Evolutionary conservation across 2,888 invertebrate species (phyloP), one percentile per base, ranked within the genome.

Genomic region (Megalurothrips usitatus): DNA sequence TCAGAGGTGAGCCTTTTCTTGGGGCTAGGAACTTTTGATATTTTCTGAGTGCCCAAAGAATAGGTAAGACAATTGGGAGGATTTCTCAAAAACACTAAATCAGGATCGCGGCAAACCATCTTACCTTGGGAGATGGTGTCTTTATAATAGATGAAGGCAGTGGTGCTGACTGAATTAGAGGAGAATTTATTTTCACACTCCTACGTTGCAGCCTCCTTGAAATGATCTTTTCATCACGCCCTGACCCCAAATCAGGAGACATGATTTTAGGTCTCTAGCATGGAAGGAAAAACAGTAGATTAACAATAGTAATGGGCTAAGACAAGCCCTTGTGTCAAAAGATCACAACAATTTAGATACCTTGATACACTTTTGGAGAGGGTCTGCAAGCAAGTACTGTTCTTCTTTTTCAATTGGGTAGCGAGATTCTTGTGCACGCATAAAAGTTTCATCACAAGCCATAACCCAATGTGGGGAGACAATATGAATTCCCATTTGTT

Each of bases 401-500:
- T 23, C 23, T 12, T 23, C 12, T 75, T 75, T 75, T 12, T 75
- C 68, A 26, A 75, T 26, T 10, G 68, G 68, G 9, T 75, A 75
- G 23, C 68, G 23, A 12, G 68, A n/a, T 75, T 75, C 68, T 26
- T 75, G 23, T 23, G 23, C 26, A 23, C 10, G n/a, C 4, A 10
- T 75, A 75, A 75, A 75, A 75, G 26, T 75, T 75, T 75, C 68
- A 75, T 75, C 68, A 75, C 68, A 75, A 26, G 68, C 68, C 68
- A 75, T 75, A 26, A 75, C 68, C 68, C 68, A 75, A 26, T 75
- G 68, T 26, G 68, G n/a, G 1, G 68, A 75, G 8, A 75, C 68
- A 11, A 75, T 11, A 75, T 75, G 23, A 75, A 26, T 26, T 2
- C 68, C 68, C 9, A 75, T 26, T 10, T 75, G 68, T 12, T 75